These are phyloP conservation scores for Trissolcus basalis DNA, from an alignment of 1,140 invertebrate species.

Conservation along the genomic window DNA sequence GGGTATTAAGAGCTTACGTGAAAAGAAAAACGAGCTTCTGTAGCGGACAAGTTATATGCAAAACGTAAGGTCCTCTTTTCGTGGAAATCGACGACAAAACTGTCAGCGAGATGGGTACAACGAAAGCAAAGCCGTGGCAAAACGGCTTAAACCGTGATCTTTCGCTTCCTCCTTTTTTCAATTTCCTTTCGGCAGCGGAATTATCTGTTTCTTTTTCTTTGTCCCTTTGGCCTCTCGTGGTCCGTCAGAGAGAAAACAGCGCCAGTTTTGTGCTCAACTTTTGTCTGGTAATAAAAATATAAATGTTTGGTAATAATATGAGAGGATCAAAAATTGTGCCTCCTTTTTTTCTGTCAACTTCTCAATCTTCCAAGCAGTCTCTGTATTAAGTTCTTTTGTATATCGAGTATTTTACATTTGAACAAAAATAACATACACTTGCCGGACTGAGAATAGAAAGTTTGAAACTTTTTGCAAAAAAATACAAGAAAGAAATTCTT, in stretches of 20 bases:
- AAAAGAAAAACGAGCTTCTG: slow-evolving; percentile 47
- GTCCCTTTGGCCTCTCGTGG: slow-evolving; percentile 41
- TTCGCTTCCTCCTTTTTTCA: slow-evolving; percentile 47
- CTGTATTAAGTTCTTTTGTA: no score
- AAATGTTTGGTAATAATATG: slow-evolving; percentile 66
- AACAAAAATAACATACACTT: no score
- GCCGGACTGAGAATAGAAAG: no score
- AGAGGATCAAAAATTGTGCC: slow-evolving; percentile 38
- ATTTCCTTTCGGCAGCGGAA: slow-evolving; percentile 38
- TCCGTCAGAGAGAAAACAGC: slow-evolving; percentile 32
- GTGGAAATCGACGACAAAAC: slow-evolving; percentile 38
- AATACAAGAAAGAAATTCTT: no score
- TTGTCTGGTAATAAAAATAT: slow-evolving; percentile 67
- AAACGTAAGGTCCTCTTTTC: slow-evolving; percentile 34
- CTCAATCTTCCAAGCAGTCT: no score
- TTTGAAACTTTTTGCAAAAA: no score
- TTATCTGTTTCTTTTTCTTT: slow-evolving; percentile 36
- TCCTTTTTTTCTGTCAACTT: slow-evolving; percentile 21
- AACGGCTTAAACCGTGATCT: slow-evolving; percentile 54
- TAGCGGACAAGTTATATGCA: slow-evolving; percentile 47
- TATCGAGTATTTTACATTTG: no score
- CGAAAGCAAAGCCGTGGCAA: slow-evolving; percentile 29
- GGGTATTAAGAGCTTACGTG: slow-evolving; percentile 57
- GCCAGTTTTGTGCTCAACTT: slow-evolving; percentile 42
- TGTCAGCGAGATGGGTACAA: slow-evolving; percentile 8